phyloP scores from a whole-genome alignment of 2,888 invertebrate species.

The Ochropleura leucogaster region DNA sequence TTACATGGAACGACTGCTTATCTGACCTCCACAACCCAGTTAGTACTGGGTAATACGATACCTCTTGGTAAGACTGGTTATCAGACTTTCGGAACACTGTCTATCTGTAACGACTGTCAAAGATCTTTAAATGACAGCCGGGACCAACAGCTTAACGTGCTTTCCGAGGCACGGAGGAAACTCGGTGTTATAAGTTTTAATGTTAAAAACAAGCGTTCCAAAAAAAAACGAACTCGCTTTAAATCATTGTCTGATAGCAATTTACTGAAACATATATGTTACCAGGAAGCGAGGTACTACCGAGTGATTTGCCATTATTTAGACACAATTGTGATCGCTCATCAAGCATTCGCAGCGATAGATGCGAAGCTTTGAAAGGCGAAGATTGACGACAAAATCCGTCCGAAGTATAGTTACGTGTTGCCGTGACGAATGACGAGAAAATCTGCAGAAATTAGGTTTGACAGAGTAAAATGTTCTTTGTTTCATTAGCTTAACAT shows the following conservation, averaged over 20 bases:
- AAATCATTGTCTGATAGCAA: not conserved
- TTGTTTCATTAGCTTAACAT: slow-evolving; percentile 2
- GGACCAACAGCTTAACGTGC: no score
- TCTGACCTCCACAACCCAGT: no score
- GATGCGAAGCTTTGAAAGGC: slow-evolving; percentile 33
- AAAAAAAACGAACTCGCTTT: not conserved
- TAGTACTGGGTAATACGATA: no score
- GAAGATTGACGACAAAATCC: slow-evolving; percentile 50
- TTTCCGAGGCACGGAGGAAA: no score
- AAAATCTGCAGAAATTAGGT: slow-evolving; percentile 7
- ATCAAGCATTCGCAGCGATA: slow-evolving; percentile 27
- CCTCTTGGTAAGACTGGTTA: no score
- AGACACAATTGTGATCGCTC: slow-evolving; percentile 46
- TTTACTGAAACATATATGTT: slow-evolving; percentile 24
- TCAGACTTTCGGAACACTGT: no score
- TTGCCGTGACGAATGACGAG: slow-evolving; percentile 28
- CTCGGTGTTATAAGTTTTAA: no score
- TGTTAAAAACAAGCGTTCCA: no score
- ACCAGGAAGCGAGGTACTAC: slow-evolving; percentile 9
- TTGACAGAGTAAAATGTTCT: slow-evolving; percentile 2
- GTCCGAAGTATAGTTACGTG: slow-evolving; percentile 22
- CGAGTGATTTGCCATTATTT: slow-evolving; percentile 41
- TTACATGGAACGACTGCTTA: no score
- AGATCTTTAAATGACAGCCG: no score
- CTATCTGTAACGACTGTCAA: no score